Evolutionary conservation across 2,797 vertebrate genomes (phyloP).

Genomic region (Peromyscus aztecus): DNA sequence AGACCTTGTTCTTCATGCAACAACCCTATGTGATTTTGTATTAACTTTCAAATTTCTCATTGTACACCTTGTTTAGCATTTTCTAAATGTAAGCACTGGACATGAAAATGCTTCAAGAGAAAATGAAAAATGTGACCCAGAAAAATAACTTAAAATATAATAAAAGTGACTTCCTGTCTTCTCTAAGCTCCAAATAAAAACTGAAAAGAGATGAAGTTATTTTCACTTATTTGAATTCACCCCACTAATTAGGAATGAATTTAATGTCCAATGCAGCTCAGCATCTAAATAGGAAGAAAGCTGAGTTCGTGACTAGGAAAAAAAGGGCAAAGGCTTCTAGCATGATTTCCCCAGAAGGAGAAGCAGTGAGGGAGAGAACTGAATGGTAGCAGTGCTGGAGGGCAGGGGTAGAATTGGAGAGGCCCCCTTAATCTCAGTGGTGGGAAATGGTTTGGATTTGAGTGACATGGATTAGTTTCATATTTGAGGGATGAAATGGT

Average conservation of each 20-base stretch:
- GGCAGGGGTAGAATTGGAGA: conserved; percentile 74
- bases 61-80: not conserved
- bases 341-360: conserved; percentile 67
- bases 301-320: not conserved
- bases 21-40: not conserved
- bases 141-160: not conserved
- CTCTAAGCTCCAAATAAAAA: not conserved
- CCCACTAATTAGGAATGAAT: not conserved
- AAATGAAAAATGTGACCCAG: not conserved
- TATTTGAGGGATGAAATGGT: conserved; percentile 79
- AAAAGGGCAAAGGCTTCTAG: conserved; percentile 69
- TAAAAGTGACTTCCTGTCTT: not conserved
- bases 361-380: conserved; percentile 77
- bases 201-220: conserved; percentile 26
- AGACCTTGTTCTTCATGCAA: not conserved
- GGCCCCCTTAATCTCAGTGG: conserved; percentile 79
- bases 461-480: conserved; percentile 82
- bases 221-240: conserved; percentile 41
- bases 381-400: conserved; percentile 74
- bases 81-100: not conserved
- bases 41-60: not conserved
- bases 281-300: conserved; percentile 12
- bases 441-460: conserved; percentile 81
- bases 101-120: not conserved
- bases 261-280: not conserved